A percentile compares a stretch with the other conserved stretches of the same genome.
Evolutionary conservation across 2,797 vertebrate species (phyloP).

Genomic region (Anabacerthia variegaticeps): DNA sequence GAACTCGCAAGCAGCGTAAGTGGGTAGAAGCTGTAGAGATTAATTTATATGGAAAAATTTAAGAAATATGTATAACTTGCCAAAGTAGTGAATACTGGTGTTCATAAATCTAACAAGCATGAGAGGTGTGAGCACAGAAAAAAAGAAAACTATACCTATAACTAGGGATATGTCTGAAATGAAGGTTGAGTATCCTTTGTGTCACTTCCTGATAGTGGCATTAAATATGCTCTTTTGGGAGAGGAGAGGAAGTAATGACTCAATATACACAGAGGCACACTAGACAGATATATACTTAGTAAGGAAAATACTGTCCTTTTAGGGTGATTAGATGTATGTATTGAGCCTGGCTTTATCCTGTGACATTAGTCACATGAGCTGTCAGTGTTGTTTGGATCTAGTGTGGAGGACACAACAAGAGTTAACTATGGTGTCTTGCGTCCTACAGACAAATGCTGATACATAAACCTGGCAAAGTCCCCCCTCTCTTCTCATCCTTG

Average conservation of each 20-base stretch:
- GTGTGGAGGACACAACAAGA: background rate
- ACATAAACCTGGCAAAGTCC: background rate
- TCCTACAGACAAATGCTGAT: background rate
- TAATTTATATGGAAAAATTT: background rate
- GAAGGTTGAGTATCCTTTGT: accelerated
- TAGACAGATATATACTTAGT: background rate
- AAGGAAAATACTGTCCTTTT: background rate
- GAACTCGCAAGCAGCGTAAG: background rate
- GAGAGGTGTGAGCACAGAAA: background rate
- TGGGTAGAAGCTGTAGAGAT: background rate
- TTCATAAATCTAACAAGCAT: background rate
- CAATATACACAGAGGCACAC: background rate
- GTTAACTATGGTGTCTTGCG: background rate
- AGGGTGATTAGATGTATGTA: background rate
- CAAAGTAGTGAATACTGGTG: background rate
- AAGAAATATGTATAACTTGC: background rate
- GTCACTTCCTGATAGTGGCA: background rate
- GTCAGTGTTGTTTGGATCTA: background rate
- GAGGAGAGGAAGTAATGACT: background rate
- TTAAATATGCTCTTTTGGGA: background rate
- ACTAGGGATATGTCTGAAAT: background rate
- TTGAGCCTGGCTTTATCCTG: background rate
- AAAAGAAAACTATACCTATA: background rate
- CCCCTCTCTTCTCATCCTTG: background rate
- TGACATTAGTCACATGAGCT: background rate